Base-by-base conservation (phyloP, 2,797 vertebrate genomes). In the Enteromius afrohamiltoni region DNA sequence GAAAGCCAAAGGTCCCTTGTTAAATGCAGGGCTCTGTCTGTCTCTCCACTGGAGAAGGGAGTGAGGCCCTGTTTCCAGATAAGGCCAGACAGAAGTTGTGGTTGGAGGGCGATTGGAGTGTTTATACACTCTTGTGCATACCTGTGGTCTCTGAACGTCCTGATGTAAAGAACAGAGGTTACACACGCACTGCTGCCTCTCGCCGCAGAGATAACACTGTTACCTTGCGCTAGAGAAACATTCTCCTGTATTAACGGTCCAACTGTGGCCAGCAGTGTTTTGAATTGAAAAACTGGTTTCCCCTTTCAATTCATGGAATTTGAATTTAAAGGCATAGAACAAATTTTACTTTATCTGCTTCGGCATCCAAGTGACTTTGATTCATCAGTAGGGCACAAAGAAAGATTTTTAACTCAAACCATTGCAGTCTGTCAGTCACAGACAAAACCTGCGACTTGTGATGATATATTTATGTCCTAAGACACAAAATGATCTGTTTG, bases 1-100 rank as follows among this genome's bases (percentile, higher is more conserved):
- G 73, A 53, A 81, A 81, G 67, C 31, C 60, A 87, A 77, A 85
- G 23, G 77, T 87, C 69, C 69, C 82, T 77, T 83, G 81, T 85
- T 83, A 47, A 74, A 69, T 67, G 21, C 68, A 87, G 23, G 37
- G 37, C 40, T 83, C 58, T 77, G 74, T 78, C 74, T 71, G 45
- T 85, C 73, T 68, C 67, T 82, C 74, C 7, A 9, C 14, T 69
- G 47, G 80, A 78, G 3, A 37, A 37, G 67, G 4, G 37, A 79
- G 42, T 49, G 37, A 69, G 34, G 80, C 45, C 45, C 31, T 51
- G 80, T 29, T 82, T 75, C 21, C 23, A 67, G 80, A 82, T 82
- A 82, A 82, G 70, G 42, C 45, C 60, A 55, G 76, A 81, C 58
- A 76, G 82, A 42, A 85, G 58, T 42, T 58, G 49, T 82, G 81